These are phyloP conservation scores for Platypus cylindrus DNA, from an alignment of 2,888 invertebrate species.

Conservation along the genomic window DNA sequence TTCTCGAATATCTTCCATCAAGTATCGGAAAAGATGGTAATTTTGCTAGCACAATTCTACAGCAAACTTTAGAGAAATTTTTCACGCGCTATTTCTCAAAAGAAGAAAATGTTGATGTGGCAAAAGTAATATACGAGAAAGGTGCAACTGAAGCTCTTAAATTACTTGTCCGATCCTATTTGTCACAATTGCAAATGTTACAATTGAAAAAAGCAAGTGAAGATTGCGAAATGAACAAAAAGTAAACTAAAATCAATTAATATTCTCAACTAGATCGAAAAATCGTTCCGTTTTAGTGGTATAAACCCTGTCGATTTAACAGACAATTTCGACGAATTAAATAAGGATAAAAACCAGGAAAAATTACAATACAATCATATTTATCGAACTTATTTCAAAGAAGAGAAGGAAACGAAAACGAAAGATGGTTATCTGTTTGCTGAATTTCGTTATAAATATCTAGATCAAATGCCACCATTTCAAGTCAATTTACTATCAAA, in stretches of 20 bases:
- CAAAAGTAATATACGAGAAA: conserved; percentile 33
- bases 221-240: no score
- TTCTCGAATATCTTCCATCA: conserved; percentile 53
- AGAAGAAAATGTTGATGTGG: conserved; percentile 26
- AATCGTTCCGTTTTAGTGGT: not conserved
- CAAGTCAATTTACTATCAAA: conserved; percentile 31
- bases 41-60: conserved; percentile 37
- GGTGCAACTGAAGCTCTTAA: conserved; percentile 44
- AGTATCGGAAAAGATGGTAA: conserved; percentile 44
- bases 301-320: no score
- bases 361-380: conserved; percentile 23
- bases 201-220: conserved; percentile 26
- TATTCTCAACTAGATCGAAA: no score
- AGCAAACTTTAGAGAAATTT: conserved; percentile 39
- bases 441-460: conserved; percentile 35
- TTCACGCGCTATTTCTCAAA: conserved; percentile 31
- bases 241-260: no score
- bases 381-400: conserved; percentile 22
- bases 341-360: conserved; percentile 23
- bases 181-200: conserved; percentile 34
- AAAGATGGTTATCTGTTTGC: conserved; percentile 35
- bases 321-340: conserved; percentile 18
- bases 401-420: conserved; percentile 17
- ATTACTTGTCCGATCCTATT: conserved; percentile 47
- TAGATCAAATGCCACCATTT: conserved; percentile 41